Conservation (phyloP, 2,888 invertebrate species). For the Sicus ferrugineus region DNA sequence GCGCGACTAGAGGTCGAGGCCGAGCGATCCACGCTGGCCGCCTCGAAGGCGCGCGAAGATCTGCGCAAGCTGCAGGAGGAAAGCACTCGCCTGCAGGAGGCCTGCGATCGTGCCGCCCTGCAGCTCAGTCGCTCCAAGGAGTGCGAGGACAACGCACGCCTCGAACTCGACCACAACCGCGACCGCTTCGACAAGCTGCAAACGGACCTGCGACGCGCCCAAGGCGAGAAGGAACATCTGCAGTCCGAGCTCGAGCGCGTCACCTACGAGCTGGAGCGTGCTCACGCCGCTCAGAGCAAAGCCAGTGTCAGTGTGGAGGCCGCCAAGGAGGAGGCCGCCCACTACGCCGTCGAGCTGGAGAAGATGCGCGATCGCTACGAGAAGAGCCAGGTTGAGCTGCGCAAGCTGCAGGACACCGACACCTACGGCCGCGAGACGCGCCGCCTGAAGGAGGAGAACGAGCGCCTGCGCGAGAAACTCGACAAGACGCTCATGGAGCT, state of each 20-base stretch:
- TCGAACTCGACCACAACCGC: conserved; percentile 86
- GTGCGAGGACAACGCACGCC: conserved; percentile 89
- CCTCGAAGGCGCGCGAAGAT: conserved; percentile 84
- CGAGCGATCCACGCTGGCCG: conserved; percentile 82
- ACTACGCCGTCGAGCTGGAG: conserved; percentile 86
- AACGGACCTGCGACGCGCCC: conserved; percentile 81
- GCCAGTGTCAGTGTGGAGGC: conserved; percentile 86
- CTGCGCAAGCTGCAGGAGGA: conserved; percentile 88
- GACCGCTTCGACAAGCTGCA: conserved; percentile 90
- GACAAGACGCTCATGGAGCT: conserved; percentile 83
- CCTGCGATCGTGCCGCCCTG: conserved; percentile 86
- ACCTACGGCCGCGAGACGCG: conserved; percentile 82
- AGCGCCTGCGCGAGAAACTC: conserved; percentile 79
- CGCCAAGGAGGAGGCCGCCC: conserved; percentile 86
- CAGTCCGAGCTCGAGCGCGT: conserved; percentile 84
- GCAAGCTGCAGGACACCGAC: conserved; percentile 83
- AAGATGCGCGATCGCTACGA: conserved; percentile 92
- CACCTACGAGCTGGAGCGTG: conserved; percentile 85
- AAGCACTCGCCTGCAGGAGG: conserved; percentile 82
- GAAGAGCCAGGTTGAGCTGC: conserved; percentile 80
- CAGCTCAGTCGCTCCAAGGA: conserved; percentile 88
- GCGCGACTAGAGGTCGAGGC: conserved; percentile 85
- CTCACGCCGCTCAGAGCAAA: conserved; percentile 86
- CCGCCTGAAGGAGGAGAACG: conserved; percentile 81
- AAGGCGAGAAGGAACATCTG: conserved; percentile 85